These are phyloP conservation scores for Balearica regulorum DNA, from an alignment of 2,797 vertebrate species.

Conservation along the genomic window DNA sequence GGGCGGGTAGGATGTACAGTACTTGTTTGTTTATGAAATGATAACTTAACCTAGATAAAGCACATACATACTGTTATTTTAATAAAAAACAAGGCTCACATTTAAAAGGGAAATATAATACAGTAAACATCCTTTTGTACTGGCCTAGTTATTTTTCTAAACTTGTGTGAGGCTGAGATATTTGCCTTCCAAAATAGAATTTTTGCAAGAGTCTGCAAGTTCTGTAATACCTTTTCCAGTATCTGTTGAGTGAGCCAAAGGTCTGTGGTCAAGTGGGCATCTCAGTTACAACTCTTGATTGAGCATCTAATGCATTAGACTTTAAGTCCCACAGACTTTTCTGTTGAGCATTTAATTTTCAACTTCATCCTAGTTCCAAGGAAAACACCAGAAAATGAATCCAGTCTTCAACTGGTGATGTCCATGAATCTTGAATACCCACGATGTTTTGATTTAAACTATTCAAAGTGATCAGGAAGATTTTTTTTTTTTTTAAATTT, in stretches of 20 bases:
- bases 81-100: not conserved
- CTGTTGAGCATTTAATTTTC: not conserved
- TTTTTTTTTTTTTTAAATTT: not conserved
- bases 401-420: not conserved
- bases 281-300: not conserved
- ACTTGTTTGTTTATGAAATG: constrained; percentile 14
- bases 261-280: constrained; percentile 12
- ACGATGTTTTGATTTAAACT: not conserved
- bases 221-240: constrained; percentile 14
- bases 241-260: not conserved
- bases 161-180: constrained; percentile 11
- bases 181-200: constrained; percentile 4
- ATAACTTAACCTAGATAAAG: constrained; percentile 34
- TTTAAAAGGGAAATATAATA: constrained; percentile 34
- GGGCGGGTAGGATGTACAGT: not conserved
- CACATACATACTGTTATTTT: constrained; percentile 14
- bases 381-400: not conserved
- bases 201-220: constrained; percentile 41
- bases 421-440: not conserved
- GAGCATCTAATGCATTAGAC: not conserved
- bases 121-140: constrained; percentile 40
- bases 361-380: not conserved
- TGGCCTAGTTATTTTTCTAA: constrained; percentile 43
- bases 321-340: not conserved
- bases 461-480: not conserved